Base-by-base conservation (phyloP, 2,113 vertebrate genomes). In the Ammodytes dubius region DNA sequence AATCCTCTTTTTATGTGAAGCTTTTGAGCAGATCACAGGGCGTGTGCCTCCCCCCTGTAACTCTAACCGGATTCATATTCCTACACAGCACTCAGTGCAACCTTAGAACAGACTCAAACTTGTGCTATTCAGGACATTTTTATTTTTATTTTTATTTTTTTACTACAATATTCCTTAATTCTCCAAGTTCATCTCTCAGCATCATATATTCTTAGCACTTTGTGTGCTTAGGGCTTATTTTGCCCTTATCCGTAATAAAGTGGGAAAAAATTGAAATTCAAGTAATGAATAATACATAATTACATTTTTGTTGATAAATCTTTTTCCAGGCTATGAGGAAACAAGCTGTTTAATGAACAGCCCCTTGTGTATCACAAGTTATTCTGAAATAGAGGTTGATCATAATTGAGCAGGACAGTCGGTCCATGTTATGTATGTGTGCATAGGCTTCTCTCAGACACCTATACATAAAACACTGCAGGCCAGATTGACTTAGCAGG, bases 1-100 rank as follows among this genome's bases (percentile, higher is more conserved):
- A 69, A 87, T 78, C 66, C 69, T 69, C 54, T 74, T 81, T 84
- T 27, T 47, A 67, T 77, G 40, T 70, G 71, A 66, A 17, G 74
- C 67, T 60, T 71, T 40, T 43, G 42, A 43, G 64, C 65, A 81
- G 72, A 87, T 83, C 64, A 67, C 54, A n/a, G 50, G 47, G n/a
- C 59, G 53, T 56, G 45, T 0, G 54, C 6, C 43, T 60, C 11
- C 17, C 27, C 39, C 37, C 50, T 60, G 39, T 65, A 43, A 50
- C 1, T 5, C 69, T 64, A 15, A 19, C 53, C 40, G 74, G 14
- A 70, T 88, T 86, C 69, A 10, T 74, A 68, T 54, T 79, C 56
- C 27, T 60, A 17, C 6, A 3, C 0, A 6, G 56, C 39, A 11
- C 39, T 58, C 53, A 39, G 17, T 40, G 6, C 14, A 39, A 11